phyloP scores from a whole-genome alignment of 2,113 vertebrate genomes.

The Orcinus orca region DNA sequence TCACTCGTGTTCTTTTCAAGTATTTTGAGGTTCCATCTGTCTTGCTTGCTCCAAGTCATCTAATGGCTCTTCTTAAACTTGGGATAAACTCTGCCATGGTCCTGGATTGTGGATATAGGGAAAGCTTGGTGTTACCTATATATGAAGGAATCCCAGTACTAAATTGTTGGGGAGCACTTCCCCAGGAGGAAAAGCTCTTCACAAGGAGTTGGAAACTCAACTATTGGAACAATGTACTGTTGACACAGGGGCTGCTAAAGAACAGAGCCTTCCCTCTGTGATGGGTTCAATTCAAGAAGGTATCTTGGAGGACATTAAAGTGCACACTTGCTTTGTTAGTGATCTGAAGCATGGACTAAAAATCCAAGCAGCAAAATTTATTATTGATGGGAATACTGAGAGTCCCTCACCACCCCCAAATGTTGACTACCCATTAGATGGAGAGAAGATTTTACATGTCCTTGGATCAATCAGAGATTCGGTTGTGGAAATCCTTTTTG shows the following conservation, averaged over 20 bases:
- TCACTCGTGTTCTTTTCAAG: too few relatives aligned
- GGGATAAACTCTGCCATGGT: conserved; percentile 97
- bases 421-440: conserved; percentile 95
- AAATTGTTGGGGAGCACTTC: too few relatives aligned
- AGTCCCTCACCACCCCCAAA: conserved; percentile 92
- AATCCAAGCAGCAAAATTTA: conserved; percentile 97
- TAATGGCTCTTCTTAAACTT: conserved; percentile 96
- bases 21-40: conserved; percentile 93
- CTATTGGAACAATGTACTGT: conserved; percentile 94
- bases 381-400: conserved; percentile 92
- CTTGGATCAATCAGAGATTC: conserved; percentile 96
- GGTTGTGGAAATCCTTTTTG: conserved; percentile 95
- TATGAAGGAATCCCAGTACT: conserved; percentile 54
- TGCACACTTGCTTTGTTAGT: conserved; percentile 96
- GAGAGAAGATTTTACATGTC: conserved; percentile 96
- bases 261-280: conserved; percentile 90
- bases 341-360: conserved; percentile 94
- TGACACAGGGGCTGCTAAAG: conserved; percentile 90
- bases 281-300: conserved; percentile 83
- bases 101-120: conserved; percentile 95
- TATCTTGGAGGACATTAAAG: conserved; percentile 74
- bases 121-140: conserved; percentile 96
- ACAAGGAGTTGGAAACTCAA: conserved; percentile 86
- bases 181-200: too few relatives aligned
- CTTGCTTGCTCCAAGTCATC: conserved; percentile 95